Base-by-base conservation (phyloP, 2,113 vertebrate genomes). In the Perccottus glenii region DNA sequence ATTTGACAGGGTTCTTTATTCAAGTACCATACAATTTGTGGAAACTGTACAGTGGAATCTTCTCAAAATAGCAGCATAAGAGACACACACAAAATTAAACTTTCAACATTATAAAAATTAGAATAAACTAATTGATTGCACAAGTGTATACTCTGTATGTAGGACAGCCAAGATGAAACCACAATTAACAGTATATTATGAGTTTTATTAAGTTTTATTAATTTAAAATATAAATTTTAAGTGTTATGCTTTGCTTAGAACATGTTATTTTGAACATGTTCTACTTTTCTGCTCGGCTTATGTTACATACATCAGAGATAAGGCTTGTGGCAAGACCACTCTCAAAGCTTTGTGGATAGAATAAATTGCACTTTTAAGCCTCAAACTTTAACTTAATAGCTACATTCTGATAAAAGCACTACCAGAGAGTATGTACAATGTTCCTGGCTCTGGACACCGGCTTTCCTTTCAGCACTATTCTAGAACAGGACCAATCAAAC, bases 341-440 rank as follows among this genome's bases (percentile, higher is more conserved):
- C 81, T 83, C 81, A 90, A 92, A 92, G 88, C 86, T 90, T 85
- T 88, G 77, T 81, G 68, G 75, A 75, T 71, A 73, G 79, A 75
- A 85, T 84, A 80, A 92, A 92, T 91, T 92, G 91, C 91, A 92
- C 92, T 92, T 89, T 85, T 83, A 73, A 83, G 83, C 86, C 88
- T 88, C 83, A 60, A 81, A 69, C 79, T 70, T 68, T 86, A 70
- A 78, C 67, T 59, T 71, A 74, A 81, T 73, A 87, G 90, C 90
- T 92, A 91, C 90, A 90, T 89, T 91, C 90, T 85, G 53, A 86
- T 77, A 66, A 75, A 55, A 77, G 83, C 77, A 75, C 67, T 74
- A 76, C 74, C 81, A 76, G 82, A 87, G 82, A 74, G 62, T 70
- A 73, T 79, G 61, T 76, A 71, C 78, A 87, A 72, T 76, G 68